Conservation (phyloP, 2,113 vertebrate genomes). For the Marmota flaviventris region DNA sequence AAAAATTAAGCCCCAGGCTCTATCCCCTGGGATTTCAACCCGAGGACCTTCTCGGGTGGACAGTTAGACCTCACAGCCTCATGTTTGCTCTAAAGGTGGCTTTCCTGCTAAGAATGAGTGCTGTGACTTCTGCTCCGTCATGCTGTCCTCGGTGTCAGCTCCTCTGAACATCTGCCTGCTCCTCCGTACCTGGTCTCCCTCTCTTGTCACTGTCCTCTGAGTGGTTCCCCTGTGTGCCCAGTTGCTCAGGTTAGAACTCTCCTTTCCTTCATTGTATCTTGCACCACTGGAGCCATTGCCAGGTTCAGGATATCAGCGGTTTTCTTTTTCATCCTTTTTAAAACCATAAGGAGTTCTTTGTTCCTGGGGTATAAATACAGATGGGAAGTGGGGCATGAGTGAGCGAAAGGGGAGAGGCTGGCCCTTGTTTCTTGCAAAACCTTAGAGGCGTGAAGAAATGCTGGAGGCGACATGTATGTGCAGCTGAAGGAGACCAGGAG, state of each 20-base stretch:
- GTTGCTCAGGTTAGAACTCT: background rate
- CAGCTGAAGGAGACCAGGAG: background rate
- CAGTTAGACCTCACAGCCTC: no score
- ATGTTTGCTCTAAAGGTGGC: no score
- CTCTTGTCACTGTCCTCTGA: background rate
- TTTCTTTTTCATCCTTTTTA: background rate
- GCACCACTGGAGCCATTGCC: background rate
- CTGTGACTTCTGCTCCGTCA: background rate
- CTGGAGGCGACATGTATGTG: background rate
- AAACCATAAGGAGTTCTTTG: background rate
- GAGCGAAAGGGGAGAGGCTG: background rate
- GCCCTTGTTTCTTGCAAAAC: background rate
- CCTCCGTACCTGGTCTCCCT: background rate
- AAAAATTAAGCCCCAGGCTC: background rate
- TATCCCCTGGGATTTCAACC: background rate
- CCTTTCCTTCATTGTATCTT: background rate
- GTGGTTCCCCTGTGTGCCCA: background rate
- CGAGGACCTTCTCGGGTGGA: background rate
- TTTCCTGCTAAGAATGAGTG: background rate
- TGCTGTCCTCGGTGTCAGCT: background rate
- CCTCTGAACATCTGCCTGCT: background rate
- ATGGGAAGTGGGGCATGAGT: background rate
- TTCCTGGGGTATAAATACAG: background rate
- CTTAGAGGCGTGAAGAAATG: background rate
- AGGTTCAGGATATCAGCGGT: background rate